These are phyloP conservation scores for Eupithecia pulchellata DNA, from an alignment of 2,888 invertebrate species.

Conservation along the genomic window DNA sequence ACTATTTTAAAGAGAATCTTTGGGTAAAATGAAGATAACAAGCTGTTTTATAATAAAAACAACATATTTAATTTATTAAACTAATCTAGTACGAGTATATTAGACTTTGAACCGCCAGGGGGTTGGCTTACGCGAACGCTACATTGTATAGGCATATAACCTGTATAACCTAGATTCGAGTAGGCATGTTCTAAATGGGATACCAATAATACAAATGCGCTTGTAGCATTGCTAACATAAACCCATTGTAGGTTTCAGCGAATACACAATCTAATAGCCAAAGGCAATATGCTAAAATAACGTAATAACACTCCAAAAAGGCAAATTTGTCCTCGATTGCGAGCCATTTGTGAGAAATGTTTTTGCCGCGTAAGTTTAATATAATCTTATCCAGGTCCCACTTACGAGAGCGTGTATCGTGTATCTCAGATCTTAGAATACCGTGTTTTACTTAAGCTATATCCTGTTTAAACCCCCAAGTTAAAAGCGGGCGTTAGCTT, in stretches of 20 bases:
- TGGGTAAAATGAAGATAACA: too few species aligned
- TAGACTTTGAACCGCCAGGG: too few species aligned
- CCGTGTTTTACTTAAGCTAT: background rate
- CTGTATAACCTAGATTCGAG: background rate
- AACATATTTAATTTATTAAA: too few species aligned
- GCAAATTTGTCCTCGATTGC: constrained; percentile 21
- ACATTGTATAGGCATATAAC: too few species aligned
- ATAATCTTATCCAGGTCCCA: constrained; percentile 19
- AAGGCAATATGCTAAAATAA: constrained; percentile 25
- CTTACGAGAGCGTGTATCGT: background rate
- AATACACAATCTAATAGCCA: constrained; percentile 14
- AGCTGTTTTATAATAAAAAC: too few species aligned
- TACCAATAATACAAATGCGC: background rate
- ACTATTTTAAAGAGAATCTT: too few species aligned
- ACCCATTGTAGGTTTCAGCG: background rate
- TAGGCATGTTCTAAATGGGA: background rate
- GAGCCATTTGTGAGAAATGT: constrained; percentile 27
- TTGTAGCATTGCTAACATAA: background rate
- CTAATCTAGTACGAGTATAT: too few species aligned
- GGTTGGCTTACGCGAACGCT: too few species aligned
- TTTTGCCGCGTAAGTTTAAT: constrained; percentile 29
- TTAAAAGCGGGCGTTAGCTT: constrained; percentile 24
- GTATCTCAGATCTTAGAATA: background rate
- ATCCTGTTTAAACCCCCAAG: background rate
- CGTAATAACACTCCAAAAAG: constrained; percentile 25